Conservation (phyloP, 2,113 vertebrate species). For the Isurus oxyrinchus region DNA sequence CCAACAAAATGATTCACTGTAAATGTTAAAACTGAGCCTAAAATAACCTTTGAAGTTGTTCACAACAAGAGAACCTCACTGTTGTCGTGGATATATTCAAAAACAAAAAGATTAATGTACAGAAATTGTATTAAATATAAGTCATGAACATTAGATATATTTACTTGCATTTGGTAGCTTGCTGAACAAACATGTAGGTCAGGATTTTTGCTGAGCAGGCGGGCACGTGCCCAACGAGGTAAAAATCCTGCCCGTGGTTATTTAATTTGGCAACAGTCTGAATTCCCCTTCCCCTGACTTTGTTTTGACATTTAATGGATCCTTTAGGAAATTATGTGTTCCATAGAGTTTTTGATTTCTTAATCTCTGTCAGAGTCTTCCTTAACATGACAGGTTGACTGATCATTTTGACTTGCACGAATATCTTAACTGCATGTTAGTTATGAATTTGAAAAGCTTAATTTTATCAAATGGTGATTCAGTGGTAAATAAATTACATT, state of each 20-base stretch:
- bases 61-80: neutral
- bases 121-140: neutral
- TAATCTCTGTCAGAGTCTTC: slow-evolving; percentile 26
- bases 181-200: neutral
- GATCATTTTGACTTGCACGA: slow-evolving; percentile 27
- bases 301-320: neutral
- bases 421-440: neutral
- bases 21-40: neutral
- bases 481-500: slow-evolving; percentile 35
- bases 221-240: no score
- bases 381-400: slow-evolving; percentile 22
- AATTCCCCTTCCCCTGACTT: neutral
- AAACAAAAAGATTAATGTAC: neutral
- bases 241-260: neutral
- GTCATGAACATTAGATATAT: neutral
- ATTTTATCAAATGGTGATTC: slow-evolving; percentile 34
- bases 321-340: neutral
- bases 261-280: neutral
- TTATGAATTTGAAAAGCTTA: slow-evolving; percentile 35
- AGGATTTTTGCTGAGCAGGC: no score
- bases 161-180: neutral
- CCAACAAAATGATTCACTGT: neutral
- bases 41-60: neutral
- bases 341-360: slow-evolving; percentile 25
- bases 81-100: neutral